Evolutionary conservation across 2,797 vertebrate genomes (phyloP), one percentile per base, ranked within the genome.

Genomic region (Dermochelys coriacea): DNA sequence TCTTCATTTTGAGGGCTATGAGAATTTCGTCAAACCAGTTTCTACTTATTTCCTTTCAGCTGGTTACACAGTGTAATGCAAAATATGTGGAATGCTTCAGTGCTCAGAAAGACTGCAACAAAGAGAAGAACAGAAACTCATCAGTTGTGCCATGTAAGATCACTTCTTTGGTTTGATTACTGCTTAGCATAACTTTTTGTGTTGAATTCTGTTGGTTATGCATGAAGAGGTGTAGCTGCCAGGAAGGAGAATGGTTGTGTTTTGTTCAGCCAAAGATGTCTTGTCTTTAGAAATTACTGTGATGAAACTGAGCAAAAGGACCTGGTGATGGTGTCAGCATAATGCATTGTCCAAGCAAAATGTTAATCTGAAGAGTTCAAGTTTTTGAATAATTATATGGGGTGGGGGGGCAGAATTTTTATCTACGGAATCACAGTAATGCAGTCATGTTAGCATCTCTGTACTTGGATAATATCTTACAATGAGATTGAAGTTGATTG

Each of bases 41-140:
- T 84, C 86, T 95, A 86, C 91, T 96, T 94, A 86, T 98, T 98
- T 97, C 90, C 94, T 98, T 98, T 95, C 98, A 99, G 99, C 98
- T 99, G 98, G 98, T 99, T 98, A 99, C 98, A 94, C 99, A 99
- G 93, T 99, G 99, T 97, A 99, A 99, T 98, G 98, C 98, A 75
- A 99, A 99, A 93, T 99, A 99, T 1, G 98, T 98, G 95, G 99
- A 99, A 96, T 99, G 99, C 98, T 99, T 99, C 96, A 99, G 99
- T 75, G 99, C 99, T 93, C 99, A 99, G 98, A 99, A 99, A 97
- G 99, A 99, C 96, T 99, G 99, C 98, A 99, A 99, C 99, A 99
- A 99, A 98, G 99, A 99, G 96, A 99, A 99, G 98, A 99, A 99
- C 98, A 99, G 99, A 96, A 99, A 99, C 97, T 99, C 99, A 96